Evolutionary conservation across 2,797 vertebrate species (phyloP).

Genomic region (Molothrus aeneus): DNA sequence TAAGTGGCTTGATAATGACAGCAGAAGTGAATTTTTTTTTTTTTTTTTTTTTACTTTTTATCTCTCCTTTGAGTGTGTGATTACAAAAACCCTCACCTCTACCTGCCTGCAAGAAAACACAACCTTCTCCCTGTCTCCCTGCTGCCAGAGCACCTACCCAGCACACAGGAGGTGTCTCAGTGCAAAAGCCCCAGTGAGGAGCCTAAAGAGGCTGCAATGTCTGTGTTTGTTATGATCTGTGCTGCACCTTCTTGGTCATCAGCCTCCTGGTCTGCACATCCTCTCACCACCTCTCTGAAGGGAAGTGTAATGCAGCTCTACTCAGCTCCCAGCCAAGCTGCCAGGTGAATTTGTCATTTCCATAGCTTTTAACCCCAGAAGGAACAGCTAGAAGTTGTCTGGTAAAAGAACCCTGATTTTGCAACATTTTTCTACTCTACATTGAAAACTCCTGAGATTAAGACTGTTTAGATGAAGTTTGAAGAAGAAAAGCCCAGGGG

Average conservation of each 20-base stretch:
- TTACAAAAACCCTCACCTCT: background rate
- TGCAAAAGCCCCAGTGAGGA: background rate
- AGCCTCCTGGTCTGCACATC: background rate
- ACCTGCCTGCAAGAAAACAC: background rate
- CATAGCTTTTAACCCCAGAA: background rate
- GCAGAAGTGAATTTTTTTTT: background rate
- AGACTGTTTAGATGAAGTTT: background rate
- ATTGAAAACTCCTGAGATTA: background rate
- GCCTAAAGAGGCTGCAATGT: background rate
- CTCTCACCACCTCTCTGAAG: background rate
- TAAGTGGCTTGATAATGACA: background rate
- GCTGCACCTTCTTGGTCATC: background rate
- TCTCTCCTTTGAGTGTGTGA: background rate
- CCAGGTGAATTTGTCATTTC: background rate
- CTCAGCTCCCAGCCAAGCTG: background rate
- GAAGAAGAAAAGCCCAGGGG: background rate
- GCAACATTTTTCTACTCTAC: background rate
- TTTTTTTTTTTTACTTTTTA: background rate
- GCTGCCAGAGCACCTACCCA: background rate
- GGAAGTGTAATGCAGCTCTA: background rate
- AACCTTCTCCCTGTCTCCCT: background rate
- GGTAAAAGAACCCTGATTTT: background rate
- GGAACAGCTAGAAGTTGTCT: background rate
- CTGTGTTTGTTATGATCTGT: background rate
- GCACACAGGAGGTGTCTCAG: background rate